Percentiles rank a stretch among this genome's conserved stretches.
phyloP scores from a whole-genome alignment of 2,797 vertebrate species.

The Hypotaenidia philippensis region DNA sequence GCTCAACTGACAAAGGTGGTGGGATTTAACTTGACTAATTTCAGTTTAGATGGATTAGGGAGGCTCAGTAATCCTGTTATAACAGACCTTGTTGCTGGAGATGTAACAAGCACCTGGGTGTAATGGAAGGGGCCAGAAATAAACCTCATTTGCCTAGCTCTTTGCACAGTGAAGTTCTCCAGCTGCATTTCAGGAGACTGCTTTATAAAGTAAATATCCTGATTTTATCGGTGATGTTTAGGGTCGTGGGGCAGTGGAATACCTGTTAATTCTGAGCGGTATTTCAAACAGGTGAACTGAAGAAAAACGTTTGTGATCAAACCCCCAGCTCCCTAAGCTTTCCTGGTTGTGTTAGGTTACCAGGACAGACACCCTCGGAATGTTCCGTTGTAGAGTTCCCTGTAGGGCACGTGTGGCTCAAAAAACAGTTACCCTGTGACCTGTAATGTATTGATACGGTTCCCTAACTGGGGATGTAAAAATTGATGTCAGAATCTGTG shows the following conservation, averaged over 20 bases:
- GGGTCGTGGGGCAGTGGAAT: not conserved
- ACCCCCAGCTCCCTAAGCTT: not conserved
- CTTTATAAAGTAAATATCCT: not conserved
- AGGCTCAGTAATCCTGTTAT: not conserved
- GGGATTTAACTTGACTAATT: not conserved
- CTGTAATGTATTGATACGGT: not conserved
- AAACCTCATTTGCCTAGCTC: not conserved
- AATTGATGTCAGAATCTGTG: not conserved
- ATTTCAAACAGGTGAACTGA: not conserved
- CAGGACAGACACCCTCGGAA: not conserved
- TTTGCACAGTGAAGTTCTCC: not conserved
- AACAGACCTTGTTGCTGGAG: not conserved
- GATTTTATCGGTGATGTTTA: not conserved
- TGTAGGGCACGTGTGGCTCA: not conserved
- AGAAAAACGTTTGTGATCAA: not conserved
- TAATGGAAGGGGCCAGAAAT: not conserved
- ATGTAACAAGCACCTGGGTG: not conserved
- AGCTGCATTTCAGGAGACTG: not conserved
- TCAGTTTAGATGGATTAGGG: not conserved
- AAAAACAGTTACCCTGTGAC: not conserved
- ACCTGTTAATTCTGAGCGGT: not conserved
- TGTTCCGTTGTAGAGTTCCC: not conserved
- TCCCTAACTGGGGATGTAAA: not conserved
- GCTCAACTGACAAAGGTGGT: not conserved
- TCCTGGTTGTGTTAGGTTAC: not conserved